phyloP scores from a whole-genome alignment of 2,113 vertebrate genomes.

The Bos javanicus region DNA sequence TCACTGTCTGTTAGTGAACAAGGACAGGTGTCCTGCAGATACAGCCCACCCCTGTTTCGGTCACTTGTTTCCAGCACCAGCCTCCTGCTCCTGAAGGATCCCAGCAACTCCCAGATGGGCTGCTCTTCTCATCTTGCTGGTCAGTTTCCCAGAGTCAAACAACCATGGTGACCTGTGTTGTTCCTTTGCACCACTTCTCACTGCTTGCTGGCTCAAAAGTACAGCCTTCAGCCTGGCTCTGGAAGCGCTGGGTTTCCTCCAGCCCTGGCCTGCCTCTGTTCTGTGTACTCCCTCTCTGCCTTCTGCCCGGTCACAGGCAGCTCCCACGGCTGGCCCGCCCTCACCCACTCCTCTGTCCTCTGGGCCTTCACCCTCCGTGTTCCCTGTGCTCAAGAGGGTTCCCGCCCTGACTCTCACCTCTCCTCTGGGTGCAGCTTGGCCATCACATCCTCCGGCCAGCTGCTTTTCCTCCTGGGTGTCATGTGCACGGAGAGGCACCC shows the following conservation, averaged over 20 bases:
- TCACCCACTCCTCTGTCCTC: background rate
- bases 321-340: background rate
- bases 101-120: background rate
- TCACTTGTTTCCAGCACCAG: background rate
- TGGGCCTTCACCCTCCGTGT: background rate
- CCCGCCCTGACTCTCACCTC: fast-evolving
- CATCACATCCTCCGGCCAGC: background rate
- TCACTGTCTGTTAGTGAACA: background rate
- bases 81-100: background rate
- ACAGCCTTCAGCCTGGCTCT: background rate
- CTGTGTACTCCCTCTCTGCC: background rate
- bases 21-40: background rate
- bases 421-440: too few relatives aligned
- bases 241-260: background rate
- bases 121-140: background rate
- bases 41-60: background rate
- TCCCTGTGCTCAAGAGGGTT: background rate
- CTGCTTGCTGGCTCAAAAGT: background rate
- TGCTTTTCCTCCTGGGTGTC: background rate
- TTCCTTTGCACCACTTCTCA: background rate
- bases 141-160: background rate
- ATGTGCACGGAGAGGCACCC: background rate
- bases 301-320: fast-evolving
- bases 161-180: background rate
- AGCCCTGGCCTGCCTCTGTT: background rate